Evolutionary conservation across 2,888 invertebrate genomes (phyloP).

Genomic region (Petrophora chlorosata): DNA sequence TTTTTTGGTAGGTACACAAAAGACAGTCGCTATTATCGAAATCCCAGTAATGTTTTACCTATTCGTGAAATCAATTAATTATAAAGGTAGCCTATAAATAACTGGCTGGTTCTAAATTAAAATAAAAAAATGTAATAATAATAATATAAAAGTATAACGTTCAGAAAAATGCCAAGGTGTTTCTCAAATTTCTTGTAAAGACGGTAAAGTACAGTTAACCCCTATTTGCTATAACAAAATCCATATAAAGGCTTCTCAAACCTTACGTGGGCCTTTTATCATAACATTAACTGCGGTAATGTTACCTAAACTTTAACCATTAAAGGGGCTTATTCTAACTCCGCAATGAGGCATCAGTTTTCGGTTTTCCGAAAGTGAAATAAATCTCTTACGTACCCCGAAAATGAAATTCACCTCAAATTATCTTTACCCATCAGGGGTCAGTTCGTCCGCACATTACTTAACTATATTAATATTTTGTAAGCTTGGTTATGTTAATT

Average conservation of each 20-base stretch:
- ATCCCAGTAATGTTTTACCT: no score
- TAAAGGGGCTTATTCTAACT: slow-evolving; percentile 8
- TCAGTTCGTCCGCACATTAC: slow-evolving; percentile 18
- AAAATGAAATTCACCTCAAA: slow-evolving; percentile 25
- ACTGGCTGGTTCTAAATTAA: no score
- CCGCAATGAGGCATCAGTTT: slow-evolving; percentile 20
- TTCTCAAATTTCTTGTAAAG: no score
- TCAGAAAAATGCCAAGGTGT: no score
- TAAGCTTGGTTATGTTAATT: slow-evolving; percentile 26
- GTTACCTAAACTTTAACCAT: slow-evolving; percentile 16
- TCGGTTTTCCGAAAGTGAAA: slow-evolving; percentile 9
- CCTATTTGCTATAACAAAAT: slow-evolving; percentile 1
- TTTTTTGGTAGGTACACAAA: no score
- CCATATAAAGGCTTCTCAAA: slow-evolving; percentile 9
- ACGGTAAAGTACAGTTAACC: no score
- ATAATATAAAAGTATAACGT: no score
- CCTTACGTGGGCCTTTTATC: slow-evolving; percentile 14
- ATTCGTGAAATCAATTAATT: no score
- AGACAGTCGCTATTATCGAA: no score
- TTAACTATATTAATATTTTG: slow-evolving; percentile 33
- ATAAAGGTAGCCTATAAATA: no score
- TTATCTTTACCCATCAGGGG: slow-evolving; percentile 21
- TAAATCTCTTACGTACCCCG: slow-evolving; percentile 3
- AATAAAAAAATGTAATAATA: no score
- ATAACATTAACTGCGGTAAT: slow-evolving; percentile 10